Evolutionary conservation across 2,888 invertebrate genomes (phyloP), one percentile per base, ranked within the genome.

Genomic region (Encarsia formosa): DNA sequence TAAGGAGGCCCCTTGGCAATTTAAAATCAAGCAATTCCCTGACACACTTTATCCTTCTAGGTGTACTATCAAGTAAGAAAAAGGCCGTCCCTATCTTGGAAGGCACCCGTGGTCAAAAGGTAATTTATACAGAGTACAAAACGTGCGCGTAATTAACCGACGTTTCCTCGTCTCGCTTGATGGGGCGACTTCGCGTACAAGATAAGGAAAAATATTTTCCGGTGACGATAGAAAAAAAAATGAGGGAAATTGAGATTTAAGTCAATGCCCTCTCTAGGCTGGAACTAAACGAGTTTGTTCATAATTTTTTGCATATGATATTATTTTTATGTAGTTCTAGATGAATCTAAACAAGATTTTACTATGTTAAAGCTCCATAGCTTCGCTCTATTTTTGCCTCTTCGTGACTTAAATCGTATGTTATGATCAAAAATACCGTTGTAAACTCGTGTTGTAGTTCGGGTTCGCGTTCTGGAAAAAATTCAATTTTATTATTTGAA

Each of bases 371-470:
- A n/a, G n/a, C n/a, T n/a, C n/a, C n/a, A n/a, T n/a, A n/a, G n/a
- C n/a, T n/a, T n/a, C n/a, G n/a, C n/a, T n/a, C n/a, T n/a, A n/a
- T n/a, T n/a, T n/a, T n/a, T n/a, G n/a, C n/a, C n/a, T n/a, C n/a
- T n/a, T n/a, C n/a, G n/a, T n/a, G n/a, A n/a, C n/a, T n/a, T n/a
- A n/a, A n/a, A n/a, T n/a, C n/a, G 43, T 71, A 71, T 11, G 71
- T 65, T 43, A 71, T 52, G 54, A 71, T 68, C 60, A 70, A 56
- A 57, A 71, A 69, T 43, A 67, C 55, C 3, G 70, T 67, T 16
- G 69, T 65, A 46, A 57, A 61, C 48, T 37, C 15, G 6, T 47
- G 47, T 34, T 47, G 37, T 16, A 55, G 18, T 2, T 43, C 23
- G 13, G 24, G 34, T 22, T 57, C 49, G 24, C 54, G 50, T 40